Evolutionary conservation across 2,113 vertebrate species (phyloP).

Genomic region (Syrrhaptes paradoxus): DNA sequence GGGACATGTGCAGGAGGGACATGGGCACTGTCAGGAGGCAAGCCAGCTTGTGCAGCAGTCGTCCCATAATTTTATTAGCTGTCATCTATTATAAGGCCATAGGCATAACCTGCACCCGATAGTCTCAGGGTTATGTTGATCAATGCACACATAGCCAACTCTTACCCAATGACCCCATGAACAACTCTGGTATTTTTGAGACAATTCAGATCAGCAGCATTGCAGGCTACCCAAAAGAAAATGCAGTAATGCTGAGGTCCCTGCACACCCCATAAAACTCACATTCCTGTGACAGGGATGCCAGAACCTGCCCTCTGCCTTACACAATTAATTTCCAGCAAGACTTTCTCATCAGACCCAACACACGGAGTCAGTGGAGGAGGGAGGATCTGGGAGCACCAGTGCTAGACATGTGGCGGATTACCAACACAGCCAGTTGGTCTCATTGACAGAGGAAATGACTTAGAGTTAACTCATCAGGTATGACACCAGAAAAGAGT

Average conservation of each 20-base stretch:
- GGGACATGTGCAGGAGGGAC: neutral
- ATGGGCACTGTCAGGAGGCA: neutral
- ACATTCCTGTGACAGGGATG: neutral
- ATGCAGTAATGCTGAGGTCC: neutral
- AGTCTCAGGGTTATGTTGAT: neutral
- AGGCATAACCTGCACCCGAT: neutral
- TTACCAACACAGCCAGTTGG: constrained; percentile 33
- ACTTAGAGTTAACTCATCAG: constrained; percentile 46
- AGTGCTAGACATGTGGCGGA: neutral
- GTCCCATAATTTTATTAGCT: neutral
- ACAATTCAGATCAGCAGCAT: neutral
- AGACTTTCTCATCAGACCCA: neutral
- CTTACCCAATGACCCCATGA: neutral
- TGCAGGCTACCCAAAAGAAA: neutral
- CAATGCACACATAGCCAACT: accelerated
- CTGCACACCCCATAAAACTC: neutral
- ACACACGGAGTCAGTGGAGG: neutral
- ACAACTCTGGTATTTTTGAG: neutral
- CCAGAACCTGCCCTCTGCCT: neutral
- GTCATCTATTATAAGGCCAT: accelerated
- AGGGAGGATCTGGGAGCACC: neutral
- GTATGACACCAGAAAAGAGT: neutral
- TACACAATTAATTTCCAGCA: neutral
- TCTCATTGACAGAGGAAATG: constrained; percentile 52
- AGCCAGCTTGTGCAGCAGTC: neutral